Percentiles rank a stretch among this genome's conserved stretches.
Conservation (phyloP, 2,113 vertebrate genomes). For the Microcebus ravelobensis region DNA sequence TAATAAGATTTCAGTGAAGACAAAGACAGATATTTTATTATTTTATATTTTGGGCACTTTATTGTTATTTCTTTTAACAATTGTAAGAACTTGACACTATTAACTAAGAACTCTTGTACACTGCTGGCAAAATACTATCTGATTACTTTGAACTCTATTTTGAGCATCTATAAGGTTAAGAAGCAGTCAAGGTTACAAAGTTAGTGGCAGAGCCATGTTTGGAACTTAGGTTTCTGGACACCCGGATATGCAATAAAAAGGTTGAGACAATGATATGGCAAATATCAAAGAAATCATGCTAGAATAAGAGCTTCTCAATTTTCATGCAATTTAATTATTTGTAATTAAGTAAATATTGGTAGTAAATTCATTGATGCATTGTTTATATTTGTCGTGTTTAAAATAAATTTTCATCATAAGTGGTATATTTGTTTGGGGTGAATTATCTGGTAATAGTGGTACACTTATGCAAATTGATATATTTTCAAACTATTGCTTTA, state of each 20-base stretch:
- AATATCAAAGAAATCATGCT: not conserved
- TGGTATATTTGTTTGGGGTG: not conserved
- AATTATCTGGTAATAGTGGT: not conserved
- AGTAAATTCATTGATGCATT: not conserved
- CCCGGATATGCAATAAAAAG: not conserved
- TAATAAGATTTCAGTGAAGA: not conserved
- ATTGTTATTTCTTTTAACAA: slow-evolving; percentile 15
- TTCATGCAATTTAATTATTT: not conserved
- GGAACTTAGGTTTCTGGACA: not conserved
- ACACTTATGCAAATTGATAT: not conserved
- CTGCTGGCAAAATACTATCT: not conserved
- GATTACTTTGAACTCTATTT: not conserved
- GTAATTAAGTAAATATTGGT: not conserved
- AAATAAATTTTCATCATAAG: not conserved
- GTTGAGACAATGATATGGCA: not conserved
- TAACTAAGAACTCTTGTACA: not conserved
- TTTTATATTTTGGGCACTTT: not conserved
- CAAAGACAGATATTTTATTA: not conserved
- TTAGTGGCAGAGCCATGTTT: not conserved
- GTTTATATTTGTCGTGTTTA: not conserved
- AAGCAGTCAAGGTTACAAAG: not conserved
- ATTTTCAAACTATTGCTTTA: not conserved
- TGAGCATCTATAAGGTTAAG: not conserved
- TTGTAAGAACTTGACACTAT: not conserved
- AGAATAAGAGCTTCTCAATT: not conserved